These are phyloP conservation scores for Pogoniulus pusillus DNA, from an alignment of 2,797 vertebrate species.

Conservation along the genomic window DNA sequence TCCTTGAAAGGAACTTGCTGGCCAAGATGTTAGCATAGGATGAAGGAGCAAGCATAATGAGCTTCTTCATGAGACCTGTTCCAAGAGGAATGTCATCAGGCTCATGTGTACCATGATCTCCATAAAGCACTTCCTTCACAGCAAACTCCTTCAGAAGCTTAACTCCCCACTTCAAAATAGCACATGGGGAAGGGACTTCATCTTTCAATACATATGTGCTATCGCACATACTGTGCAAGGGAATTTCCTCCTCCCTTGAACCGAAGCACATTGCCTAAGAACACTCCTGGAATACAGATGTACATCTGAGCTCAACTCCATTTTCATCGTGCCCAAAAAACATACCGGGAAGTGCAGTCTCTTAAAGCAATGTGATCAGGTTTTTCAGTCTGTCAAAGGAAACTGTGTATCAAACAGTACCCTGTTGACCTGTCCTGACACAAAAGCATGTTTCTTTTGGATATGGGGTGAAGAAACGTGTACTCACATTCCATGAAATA, in stretches of 20 bases:
- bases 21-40: too few species aligned
- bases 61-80: too few species aligned
- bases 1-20: too few species aligned
- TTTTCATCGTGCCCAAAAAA: not conserved
- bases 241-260: not conserved
- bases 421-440: not conserved
- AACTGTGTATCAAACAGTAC: not conserved
- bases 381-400: not conserved
- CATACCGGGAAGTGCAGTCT: not conserved
- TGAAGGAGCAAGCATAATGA: too few species aligned
- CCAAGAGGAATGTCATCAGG: too few species aligned
- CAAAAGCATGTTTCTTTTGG: not conserved
- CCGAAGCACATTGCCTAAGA: not conserved
- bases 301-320: not conserved
- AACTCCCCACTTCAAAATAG: too few species aligned
- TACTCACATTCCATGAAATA: slow-evolving; percentile 98
- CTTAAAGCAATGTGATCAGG: not conserved
- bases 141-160: too few species aligned
- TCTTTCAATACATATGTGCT: not conserved
- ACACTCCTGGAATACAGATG: not conserved
- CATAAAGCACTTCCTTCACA: too few species aligned
- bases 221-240: not conserved
- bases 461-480: not conserved
- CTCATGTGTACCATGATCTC: too few species aligned
- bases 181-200: not conserved